Conservation (phyloP, 2,888 invertebrate species). For the Oscheius myriophilus region DNA sequence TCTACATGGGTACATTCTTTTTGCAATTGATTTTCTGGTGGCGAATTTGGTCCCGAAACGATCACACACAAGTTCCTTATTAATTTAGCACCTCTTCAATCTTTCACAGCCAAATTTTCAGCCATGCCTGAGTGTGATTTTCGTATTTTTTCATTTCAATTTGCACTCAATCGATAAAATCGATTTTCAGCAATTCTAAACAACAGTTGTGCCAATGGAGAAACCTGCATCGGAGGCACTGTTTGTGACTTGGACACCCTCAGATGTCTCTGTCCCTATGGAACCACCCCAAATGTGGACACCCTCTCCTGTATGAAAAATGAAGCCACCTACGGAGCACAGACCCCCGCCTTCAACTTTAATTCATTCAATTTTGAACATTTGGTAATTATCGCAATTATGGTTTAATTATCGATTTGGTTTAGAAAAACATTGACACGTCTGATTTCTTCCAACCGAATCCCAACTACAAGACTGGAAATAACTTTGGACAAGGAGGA, state of each 20-base stretch:
- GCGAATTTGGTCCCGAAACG: no score
- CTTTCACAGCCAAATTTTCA: no score
- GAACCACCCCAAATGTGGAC: constrained; percentile 65
- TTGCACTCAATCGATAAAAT: no score
- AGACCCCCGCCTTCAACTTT: constrained; percentile 16
- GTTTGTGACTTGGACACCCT: constrained; percentile 64
- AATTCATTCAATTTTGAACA: constrained; percentile 23
- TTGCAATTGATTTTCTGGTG: no score
- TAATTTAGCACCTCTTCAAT: no score
- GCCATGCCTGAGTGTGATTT: no score
- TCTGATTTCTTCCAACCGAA: constrained; percentile 44
- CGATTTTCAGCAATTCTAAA: constrained; percentile 65
- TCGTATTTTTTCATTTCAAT: background rate
- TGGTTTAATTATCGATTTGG: no score
- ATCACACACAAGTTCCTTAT: no score
- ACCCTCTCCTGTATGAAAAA: constrained; percentile 59
- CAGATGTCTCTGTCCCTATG: constrained; percentile 66
- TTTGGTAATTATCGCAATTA: background rate
- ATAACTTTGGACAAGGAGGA: no score
- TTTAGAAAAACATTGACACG: background rate
- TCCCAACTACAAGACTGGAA: constrained; percentile 34
- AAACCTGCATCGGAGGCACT: constrained; percentile 69
- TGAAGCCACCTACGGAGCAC: constrained; percentile 35
- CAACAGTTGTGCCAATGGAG: constrained; percentile 67
- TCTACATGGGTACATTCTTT: no score